Conservation (phyloP, 2,113 vertebrate species). For the Anser brachyrhynchus region DNA sequence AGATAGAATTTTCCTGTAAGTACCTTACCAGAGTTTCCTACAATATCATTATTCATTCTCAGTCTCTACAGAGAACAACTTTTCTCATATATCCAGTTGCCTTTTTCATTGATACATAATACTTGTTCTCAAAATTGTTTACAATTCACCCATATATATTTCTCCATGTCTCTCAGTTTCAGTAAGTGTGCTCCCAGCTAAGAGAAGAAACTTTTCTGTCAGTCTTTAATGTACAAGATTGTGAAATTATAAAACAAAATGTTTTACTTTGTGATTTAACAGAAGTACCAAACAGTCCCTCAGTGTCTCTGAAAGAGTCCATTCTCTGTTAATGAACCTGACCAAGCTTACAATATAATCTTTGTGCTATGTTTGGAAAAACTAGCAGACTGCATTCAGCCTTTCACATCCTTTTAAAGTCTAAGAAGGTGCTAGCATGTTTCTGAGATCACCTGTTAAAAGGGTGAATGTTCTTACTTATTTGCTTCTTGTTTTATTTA, state of each 20-base stretch:
- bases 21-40: neutral
- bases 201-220: neutral
- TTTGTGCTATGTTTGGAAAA: neutral
- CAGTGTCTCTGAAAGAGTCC: neutral
- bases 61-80: neutral
- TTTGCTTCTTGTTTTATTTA: neutral
- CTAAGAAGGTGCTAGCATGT: neutral
- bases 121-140: neutral
- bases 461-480: neutral
- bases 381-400: neutral
- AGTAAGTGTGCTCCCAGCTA: neutral
- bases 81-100: neutral
- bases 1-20: neutral
- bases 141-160: neutral
- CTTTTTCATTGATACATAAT: neutral
- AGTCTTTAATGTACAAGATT: neutral
- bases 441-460: neutral
- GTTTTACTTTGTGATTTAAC: neutral
- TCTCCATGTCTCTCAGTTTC: neutral
- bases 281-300: neutral
- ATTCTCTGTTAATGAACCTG: neutral
- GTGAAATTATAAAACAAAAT: neutral
- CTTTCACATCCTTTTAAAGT: neutral
- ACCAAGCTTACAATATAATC: neutral
- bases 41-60: neutral